phyloP scores from a whole-genome alignment of 2,113 vertebrate genomes.

The Odocoileus virginianus region DNA sequence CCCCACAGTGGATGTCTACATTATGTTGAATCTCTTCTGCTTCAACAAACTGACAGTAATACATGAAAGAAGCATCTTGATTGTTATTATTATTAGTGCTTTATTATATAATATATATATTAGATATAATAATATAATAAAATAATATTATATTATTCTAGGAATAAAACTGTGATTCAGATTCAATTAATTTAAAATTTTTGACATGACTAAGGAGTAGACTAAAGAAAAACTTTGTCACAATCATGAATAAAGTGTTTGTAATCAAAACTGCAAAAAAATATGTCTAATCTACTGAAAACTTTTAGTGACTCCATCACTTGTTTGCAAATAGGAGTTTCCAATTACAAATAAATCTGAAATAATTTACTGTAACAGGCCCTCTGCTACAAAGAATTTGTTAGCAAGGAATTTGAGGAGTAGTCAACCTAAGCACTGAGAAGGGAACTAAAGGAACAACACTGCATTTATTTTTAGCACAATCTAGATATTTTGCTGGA shows the following conservation, averaged over 20 bases:
- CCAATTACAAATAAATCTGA: slow-evolving; percentile 13
- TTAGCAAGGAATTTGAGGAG: slow-evolving; percentile 15
- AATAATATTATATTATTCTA: slow-evolving; percentile 7
- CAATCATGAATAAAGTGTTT: neutral
- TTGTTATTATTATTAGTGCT: neutral
- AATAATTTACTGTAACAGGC: neutral
- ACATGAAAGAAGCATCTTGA: neutral
- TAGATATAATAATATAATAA: too few relatives aligned
- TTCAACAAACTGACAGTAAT: neutral
- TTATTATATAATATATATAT: neutral
- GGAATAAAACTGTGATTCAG: neutral
- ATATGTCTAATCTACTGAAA: neutral
- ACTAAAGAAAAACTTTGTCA: neutral
- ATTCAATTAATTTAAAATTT: neutral
- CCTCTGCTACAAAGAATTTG: slow-evolving; percentile 10
- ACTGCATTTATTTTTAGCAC: neutral
- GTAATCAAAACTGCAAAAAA: slow-evolving; percentile 15
- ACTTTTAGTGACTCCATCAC: slow-evolving; percentile 6
- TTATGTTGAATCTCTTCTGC: slow-evolving; percentile 5
- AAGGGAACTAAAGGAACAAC: neutral
- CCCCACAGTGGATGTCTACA: slow-evolving; percentile 53
- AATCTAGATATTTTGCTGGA: slow-evolving; percentile 28
- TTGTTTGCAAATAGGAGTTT: neutral
- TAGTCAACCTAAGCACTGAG: neutral
- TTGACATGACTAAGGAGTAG: neutral